Base-by-base conservation (phyloP, 2,113 vertebrate species). In the Gobio gobio region DNA sequence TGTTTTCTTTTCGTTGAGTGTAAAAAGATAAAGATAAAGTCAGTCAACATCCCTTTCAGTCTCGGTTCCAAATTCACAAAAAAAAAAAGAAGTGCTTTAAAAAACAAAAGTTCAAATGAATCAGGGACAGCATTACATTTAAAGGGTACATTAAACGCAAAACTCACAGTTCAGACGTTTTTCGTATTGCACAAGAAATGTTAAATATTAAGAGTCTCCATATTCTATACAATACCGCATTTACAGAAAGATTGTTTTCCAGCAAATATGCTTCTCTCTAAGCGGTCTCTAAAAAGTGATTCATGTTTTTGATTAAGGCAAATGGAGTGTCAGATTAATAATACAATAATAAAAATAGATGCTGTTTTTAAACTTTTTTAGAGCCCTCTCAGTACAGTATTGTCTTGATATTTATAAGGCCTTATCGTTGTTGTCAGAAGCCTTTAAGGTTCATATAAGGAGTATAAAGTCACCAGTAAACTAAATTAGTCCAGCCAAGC, bases 401-500 rank as follows among this genome's bases (percentile, higher is more conserved):
- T 40, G 10, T 78, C 54, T 33, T 22, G 14, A 16, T 18, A 2
- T 70, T 43, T 40, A 70, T 7, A 22, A 72, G 36, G 20, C 20
- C 36, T 43, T 10, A 73, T 24, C n/a, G 40, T 24, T 49, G 3
- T 14, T 1, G 3, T 54, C 24, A 76, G 49, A 76, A 24, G 26
- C 3, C 3, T 49, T 75, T 75, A 3, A 18, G 74, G n/a, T 54
- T 54, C 43, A n/a, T 18, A 40, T 40, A 40, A 5, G 54, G 14
- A 36, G 40, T 61, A 10, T 72, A 58, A 79, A 85, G 76, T 76
- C 76, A 85, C 51, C 16, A 4, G n/a, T 24, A 47, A 78, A 70
- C 36, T 26, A 59, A 83, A 43, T 3, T 5, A 54, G n/a, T 47
- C 43, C 18, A 24, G 36, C 4, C 36, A 7, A 40, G 49, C 10